A percentile compares a stretch with the other conserved stretches of the same genome.
Conservation (phyloP, 1,140 invertebrate genomes). For the Lepeophtheirus salmonis region DNA sequence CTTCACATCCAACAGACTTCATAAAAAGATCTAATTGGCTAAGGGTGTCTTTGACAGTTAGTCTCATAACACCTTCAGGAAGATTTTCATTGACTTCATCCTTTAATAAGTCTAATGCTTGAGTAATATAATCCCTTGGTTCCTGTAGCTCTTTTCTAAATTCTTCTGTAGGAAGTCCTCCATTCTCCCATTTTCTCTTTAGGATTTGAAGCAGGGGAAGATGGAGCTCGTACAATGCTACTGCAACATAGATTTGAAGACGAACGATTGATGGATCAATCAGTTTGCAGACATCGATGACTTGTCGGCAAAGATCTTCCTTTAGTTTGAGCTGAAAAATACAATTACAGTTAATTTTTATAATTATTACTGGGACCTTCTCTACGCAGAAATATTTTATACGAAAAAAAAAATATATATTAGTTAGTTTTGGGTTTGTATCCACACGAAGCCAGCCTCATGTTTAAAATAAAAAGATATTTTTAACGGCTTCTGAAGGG, state of each 20-base stretch:
- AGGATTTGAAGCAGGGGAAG: constrained; percentile 20
- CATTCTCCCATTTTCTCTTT: constrained; percentile 18
- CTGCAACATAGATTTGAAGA: constrained; percentile 21
- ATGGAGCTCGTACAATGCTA: constrained; percentile 23
- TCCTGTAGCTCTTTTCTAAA: constrained; percentile 10
- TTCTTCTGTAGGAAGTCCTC: constrained; percentile 12
- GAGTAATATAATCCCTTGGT: neutral
- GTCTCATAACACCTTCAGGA: constrained; percentile 4
- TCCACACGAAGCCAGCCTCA: too few relatives aligned
- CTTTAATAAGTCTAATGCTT: constrained; percentile 1
- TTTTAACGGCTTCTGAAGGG: too few relatives aligned
- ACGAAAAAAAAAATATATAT: too few relatives aligned
- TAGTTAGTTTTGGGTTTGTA: too few relatives aligned
- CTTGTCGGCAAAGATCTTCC: constrained; percentile 22
- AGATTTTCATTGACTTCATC: constrained; percentile 6
- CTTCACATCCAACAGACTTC: constrained; percentile 16
- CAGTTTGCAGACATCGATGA: constrained; percentile 22
- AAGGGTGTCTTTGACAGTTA: constrained; percentile 8
- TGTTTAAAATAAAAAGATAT: too few relatives aligned
- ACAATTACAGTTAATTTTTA: too few relatives aligned
- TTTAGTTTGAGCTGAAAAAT: constrained; percentile 20
- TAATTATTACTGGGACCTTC: too few relatives aligned
- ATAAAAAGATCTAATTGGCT: constrained; percentile 16
- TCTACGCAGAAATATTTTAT: too few relatives aligned
- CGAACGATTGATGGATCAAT: constrained; percentile 22